Evolutionary conservation across 1,140 invertebrate species (phyloP).

Genomic region (Procambarus virginalis): DNA sequence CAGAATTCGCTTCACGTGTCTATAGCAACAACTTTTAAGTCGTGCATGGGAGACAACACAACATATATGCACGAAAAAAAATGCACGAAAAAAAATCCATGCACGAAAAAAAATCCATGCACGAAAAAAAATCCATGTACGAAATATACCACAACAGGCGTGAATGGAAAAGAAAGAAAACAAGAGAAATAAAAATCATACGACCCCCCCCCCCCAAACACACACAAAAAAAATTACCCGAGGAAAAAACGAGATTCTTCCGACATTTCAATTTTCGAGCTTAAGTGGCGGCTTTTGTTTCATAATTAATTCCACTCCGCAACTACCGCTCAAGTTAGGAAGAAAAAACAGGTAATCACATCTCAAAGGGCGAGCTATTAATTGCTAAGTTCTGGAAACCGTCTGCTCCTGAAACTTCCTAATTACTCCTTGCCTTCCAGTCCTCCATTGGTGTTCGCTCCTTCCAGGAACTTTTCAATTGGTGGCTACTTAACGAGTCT

Average conservation of each 20-base stretch:
- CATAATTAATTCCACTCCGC: constrained; percentile 49
- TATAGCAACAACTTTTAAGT: too few relatives aligned
- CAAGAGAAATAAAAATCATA: too few relatives aligned
- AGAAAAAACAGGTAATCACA: constrained; percentile 54
- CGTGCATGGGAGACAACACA: too few relatives aligned
- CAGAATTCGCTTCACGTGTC: too few relatives aligned
- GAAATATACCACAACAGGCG: too few relatives aligned
- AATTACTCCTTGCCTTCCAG: constrained; percentile 35
- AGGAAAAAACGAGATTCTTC: background rate
- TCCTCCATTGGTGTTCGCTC: background rate
- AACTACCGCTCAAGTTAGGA: constrained; percentile 39
- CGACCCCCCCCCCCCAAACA: too few relatives aligned
- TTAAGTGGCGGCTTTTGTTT: constrained; percentile 34
- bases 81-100: too few relatives aligned
- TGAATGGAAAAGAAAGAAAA: too few relatives aligned
- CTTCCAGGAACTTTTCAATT: constrained; percentile 14
- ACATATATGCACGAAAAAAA: too few relatives aligned
- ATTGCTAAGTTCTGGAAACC: constrained; percentile 51
- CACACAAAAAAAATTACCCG: background rate
- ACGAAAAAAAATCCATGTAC: too few relatives aligned
- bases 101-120: too few relatives aligned
- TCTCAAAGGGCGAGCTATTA: constrained; percentile 56
- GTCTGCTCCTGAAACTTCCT: constrained; percentile 56
- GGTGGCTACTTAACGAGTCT: background rate
- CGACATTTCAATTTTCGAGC: constrained; percentile 30